Percentiles rank a stretch among this genome's conserved stretches.
Conservation (phyloP, 1,140 invertebrate species). For the Drosophila quadrilineata region DNA sequence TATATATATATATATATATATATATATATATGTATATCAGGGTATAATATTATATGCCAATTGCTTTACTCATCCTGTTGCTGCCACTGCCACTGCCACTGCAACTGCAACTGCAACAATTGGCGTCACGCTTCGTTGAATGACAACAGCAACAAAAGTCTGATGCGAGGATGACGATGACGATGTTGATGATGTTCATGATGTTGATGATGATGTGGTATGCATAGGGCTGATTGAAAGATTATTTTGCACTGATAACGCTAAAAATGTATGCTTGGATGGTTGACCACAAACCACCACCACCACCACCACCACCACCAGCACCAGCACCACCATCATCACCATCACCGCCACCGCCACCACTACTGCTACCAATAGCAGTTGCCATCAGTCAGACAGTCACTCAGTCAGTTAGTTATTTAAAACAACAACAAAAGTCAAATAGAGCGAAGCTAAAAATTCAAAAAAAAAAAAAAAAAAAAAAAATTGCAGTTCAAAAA, state of each 20-base stretch:
- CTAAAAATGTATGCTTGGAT: constrained; percentile 77
- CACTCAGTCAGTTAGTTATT: too few species aligned
- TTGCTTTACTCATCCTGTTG: constrained; percentile 32
- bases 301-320: constrained; percentile 6
- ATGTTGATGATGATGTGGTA: constrained; percentile 32
- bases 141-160: constrained; percentile 24
- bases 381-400: constrained; percentile 19
- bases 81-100: constrained; percentile 12
- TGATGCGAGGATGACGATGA: constrained; percentile 17
- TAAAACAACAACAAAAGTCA: constrained; percentile 58
- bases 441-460: constrained; percentile 71
- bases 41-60: too few species aligned
- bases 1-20: too few species aligned
- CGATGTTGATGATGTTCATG: background rate
- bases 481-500: constrained; percentile 74
- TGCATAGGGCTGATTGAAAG: constrained; percentile 74
- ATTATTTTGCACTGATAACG: constrained; percentile 80
- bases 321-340: constrained; percentile 17
- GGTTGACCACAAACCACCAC: constrained; percentile 48
- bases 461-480: too few species aligned
- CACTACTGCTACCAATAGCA: constrained; percentile 7
- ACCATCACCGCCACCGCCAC: background rate
- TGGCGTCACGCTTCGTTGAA: constrained; percentile 64
- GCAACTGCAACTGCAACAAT: constrained; percentile 53
- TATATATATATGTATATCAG: too few species aligned